Percentiles rank a stretch among this genome's conserved stretches.
phyloP scores from a whole-genome alignment of 2,113 vertebrate species.

The Crotalus horridus region DNA sequence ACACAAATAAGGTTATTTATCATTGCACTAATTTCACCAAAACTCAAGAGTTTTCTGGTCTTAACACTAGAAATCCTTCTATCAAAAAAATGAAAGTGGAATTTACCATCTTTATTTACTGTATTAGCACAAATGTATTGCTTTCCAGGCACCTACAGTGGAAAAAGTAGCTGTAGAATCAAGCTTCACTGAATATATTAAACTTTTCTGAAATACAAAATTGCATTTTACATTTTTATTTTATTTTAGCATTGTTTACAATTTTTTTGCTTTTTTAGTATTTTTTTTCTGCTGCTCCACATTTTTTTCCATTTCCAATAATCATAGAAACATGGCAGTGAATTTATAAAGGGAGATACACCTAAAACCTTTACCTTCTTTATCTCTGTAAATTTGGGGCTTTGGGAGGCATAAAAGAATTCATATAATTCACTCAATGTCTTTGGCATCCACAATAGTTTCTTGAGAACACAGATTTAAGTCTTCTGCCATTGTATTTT shows the following conservation, averaged over 20 bases:
- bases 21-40: neutral
- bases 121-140: neutral
- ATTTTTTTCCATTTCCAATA: neutral
- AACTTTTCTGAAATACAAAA: conserved; percentile 2
- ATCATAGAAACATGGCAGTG: neutral
- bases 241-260: neutral
- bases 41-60: neutral
- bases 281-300: neutral
- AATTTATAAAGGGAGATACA: neutral
- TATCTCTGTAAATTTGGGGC: neutral
- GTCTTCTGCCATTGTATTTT: neutral
- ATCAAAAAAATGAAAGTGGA: neutral
- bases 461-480: neutral
- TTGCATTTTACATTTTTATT: neutral
- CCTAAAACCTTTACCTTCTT: neutral
- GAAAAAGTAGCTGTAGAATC: neutral
- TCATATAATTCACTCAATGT: neutral
- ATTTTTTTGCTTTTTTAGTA: neutral
- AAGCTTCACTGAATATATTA: neutral
- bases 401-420: neutral
- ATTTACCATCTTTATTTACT: neutral
- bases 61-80: neutral
- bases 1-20: neutral
- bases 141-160: neutral
- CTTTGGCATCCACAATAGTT: neutral